These are phyloP conservation scores for Punctoribates punctum DNA, from an alignment of 2,888 invertebrate species.

Conservation along the genomic window DNA sequence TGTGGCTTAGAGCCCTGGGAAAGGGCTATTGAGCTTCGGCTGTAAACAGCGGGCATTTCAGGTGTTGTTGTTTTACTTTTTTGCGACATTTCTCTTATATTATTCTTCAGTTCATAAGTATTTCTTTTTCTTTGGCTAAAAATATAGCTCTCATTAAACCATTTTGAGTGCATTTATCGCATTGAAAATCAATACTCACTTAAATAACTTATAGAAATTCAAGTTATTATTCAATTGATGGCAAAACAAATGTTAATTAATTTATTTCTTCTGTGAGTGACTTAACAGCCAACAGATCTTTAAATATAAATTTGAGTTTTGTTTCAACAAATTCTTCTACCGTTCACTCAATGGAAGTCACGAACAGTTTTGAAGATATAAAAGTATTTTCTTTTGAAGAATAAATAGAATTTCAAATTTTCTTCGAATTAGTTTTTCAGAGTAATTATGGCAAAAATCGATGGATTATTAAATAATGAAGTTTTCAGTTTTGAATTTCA, in stretches of 20 bases:
- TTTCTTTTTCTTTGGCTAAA: not conserved
- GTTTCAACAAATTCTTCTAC: not conserved
- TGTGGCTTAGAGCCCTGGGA: not conserved
- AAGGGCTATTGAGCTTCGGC: not conserved
- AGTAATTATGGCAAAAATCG: too few species aligned
- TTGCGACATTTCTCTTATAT: not conserved
- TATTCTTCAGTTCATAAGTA: not conserved
- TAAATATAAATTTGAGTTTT: not conserved
- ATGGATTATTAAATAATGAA: too few species aligned
- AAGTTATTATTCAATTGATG: too few species aligned
- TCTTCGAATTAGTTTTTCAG: too few species aligned
- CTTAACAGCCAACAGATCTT: not conserved
- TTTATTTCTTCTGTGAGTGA: not conserved
- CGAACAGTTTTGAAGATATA: too few species aligned
- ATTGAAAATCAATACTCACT: conserved; percentile 9
- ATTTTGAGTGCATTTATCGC: not conserved
- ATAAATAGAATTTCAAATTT: too few species aligned
- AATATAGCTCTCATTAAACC: not conserved
- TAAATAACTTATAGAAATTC: not conserved
- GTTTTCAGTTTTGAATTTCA: too few species aligned
- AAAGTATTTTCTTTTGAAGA: too few species aligned
- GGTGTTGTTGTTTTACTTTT: not conserved
- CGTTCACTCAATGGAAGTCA: too few species aligned
- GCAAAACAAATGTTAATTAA: not conserved
- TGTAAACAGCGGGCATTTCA: not conserved